These are phyloP conservation scores for Andrena camellia DNA, from an alignment of 2,888 invertebrate genomes.

Conservation along the genomic window DNA sequence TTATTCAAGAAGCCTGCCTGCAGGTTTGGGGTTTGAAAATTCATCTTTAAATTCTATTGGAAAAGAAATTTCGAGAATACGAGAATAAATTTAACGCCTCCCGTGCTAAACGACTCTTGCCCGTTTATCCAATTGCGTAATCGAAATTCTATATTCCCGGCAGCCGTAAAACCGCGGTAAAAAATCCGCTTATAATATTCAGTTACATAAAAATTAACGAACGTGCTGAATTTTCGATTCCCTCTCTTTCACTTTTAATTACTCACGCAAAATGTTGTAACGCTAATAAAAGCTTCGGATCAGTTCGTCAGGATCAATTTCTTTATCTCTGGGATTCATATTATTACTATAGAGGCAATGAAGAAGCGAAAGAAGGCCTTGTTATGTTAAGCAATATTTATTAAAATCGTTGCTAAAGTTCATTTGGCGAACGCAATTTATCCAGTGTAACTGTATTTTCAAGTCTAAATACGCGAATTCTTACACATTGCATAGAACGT, in stretches of 20 bases:
- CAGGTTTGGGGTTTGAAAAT: no score
- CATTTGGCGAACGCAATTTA: no score
- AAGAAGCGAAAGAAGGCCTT: neutral
- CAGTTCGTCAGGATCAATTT: neutral
- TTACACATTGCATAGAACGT: no score
- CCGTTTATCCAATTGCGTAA: constrained; percentile 15
- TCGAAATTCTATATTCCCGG: constrained; percentile 8
- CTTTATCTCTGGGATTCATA: neutral
- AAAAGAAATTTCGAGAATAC: no score
- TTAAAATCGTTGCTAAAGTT: no score
- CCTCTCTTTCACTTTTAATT: constrained; percentile 39
- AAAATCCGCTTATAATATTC: constrained; percentile 12
- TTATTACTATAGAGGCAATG: neutral
- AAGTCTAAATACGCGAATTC: no score
- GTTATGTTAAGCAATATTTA: no score
- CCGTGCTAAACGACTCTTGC: neutral
- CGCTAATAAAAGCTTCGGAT: neutral
- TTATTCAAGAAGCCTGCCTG: no score
- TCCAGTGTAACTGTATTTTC: no score
- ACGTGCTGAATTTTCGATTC: constrained; percentile 26
- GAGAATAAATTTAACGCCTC: neutral
- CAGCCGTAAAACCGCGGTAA: constrained; percentile 3
- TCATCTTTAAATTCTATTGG: no score
- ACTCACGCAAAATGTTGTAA: constrained; percentile 1
- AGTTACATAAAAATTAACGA: constrained; percentile 41